These are phyloP conservation scores for Siderastrea siderea DNA, from an alignment of 92 coral and sea anemone species.

Conservation along the genomic window DNA sequence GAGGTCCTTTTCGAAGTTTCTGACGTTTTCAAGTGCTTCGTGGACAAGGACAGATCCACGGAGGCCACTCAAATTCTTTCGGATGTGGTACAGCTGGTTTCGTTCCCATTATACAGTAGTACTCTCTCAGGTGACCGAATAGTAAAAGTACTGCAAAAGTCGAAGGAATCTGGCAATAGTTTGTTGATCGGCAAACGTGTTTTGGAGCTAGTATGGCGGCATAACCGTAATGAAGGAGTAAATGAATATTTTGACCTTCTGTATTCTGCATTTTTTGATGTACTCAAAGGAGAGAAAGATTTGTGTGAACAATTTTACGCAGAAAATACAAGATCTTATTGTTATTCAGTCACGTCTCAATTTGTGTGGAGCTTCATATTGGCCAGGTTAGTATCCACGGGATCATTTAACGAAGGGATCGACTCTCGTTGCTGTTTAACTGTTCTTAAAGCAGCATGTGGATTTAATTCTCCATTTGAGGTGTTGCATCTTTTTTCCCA, in stretches of 20 bases:
- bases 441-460: neutral
- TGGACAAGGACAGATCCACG: neutral
- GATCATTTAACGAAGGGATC: neutral
- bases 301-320: neutral
- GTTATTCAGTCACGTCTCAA: neutral
- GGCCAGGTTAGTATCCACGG: conserved; percentile 2
- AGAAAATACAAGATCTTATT: no score
- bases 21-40: neutral
- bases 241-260: conserved; percentile 7
- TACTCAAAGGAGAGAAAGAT: conserved; percentile 4
- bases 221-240: neutral
- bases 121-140: conserved; percentile 1
- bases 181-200: neutral
- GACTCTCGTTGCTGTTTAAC: neutral
- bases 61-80: neutral
- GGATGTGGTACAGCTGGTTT: neutral
- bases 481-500: neutral
- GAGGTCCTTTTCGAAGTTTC: neutral
- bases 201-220: neutral
- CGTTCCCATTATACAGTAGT: neutral
- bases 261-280: neutral
- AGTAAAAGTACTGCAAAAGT: neutral
- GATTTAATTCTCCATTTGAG: neutral
- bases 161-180: neutral
- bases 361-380: neutral